These are phyloP conservation scores for Heptranchias perlo DNA, from an alignment of 2,113 vertebrate genomes.

Conservation along the genomic window DNA sequence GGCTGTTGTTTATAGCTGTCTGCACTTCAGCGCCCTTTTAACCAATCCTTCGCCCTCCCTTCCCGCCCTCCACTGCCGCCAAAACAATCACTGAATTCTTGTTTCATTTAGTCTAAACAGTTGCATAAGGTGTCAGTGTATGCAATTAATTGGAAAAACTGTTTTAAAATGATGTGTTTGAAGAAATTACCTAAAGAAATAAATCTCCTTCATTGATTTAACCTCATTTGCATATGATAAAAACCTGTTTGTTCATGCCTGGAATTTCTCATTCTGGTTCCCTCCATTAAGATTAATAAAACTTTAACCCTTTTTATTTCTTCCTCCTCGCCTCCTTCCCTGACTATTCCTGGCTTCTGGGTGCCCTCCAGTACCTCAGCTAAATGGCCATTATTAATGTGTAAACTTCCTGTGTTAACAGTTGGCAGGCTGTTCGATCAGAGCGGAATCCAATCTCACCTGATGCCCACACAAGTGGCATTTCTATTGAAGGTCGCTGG, in stretches of 20 bases:
- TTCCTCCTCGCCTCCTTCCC: not conserved
- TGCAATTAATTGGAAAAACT: not conserved
- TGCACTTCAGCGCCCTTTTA: not conserved
- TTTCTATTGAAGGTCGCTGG: not conserved
- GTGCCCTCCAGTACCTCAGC: not conserved
- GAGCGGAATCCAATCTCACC: not conserved
- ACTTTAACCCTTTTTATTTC: not conserved
- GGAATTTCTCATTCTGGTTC: not conserved
- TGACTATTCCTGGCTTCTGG: not conserved
- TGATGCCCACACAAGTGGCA: not conserved
- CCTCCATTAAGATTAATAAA: not conserved
- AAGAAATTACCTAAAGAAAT: not conserved
- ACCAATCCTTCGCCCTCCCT: not conserved
- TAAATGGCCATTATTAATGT: not conserved
- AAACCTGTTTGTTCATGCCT: not conserved
- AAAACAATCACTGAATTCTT: not conserved
- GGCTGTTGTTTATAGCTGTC: conserved; percentile 9
- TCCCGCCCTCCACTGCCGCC: not conserved
- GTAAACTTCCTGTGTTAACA: not conserved
- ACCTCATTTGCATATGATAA: not conserved
- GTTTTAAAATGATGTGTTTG: not conserved
- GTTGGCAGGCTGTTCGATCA: not conserved
- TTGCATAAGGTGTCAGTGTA: not conserved
- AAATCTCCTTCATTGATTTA: not conserved
- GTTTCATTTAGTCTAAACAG: not conserved